Base-by-base conservation (phyloP, 2,797 vertebrate genomes). In the Leptatherina wallacei region DNA sequence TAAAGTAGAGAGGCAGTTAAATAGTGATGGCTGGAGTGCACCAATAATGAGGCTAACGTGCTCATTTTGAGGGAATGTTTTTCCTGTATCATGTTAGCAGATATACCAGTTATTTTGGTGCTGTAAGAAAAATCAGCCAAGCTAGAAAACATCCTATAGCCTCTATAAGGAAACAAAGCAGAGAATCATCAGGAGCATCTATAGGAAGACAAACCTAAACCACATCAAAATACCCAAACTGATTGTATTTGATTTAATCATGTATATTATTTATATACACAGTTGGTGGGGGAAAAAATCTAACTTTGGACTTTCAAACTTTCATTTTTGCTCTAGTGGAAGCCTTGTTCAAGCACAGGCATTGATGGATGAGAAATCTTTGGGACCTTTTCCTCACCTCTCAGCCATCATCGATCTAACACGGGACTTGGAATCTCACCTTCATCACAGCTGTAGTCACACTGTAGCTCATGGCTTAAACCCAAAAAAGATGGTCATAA, bases 291-390 rank as follows among this genome's bases (percentile, higher is more conserved):
- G 32, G 32, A 11, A 27, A 3, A 38, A 38, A 38, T 13, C 36
- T 38, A 38, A 38, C 36, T 2, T 27, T 11, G 10, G 14, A 40
- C n/a, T 24, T 14, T 24, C 11, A 24, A 8, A 85, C 12, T 81
- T 73, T 20, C 4, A 22, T 59, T 55, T 61, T 16, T 61, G 11
- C 92, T 89, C 11, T 77, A 98, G 96, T 96, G 94, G 96, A 96
- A 85, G 96, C 96, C 70, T 85, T 94, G 82, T 96, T 97, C 89
- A 97, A 93, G 84, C 95, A 94, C 85, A 94, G 91, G 68, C 90
- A 88, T 76, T 94, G 91, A 95, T 64, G 77, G 82, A 82, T 11
- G 60, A 14, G 38, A 55, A 49, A 40, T 73, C 76, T 6, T 6
- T 29, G 27, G 51, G 68, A 80, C 52, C 67, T 3, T 56, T 73